These are phyloP conservation scores for Chromobotia macracanthus DNA, from an alignment of 2,797 vertebrate species.

Conservation along the genomic window DNA sequence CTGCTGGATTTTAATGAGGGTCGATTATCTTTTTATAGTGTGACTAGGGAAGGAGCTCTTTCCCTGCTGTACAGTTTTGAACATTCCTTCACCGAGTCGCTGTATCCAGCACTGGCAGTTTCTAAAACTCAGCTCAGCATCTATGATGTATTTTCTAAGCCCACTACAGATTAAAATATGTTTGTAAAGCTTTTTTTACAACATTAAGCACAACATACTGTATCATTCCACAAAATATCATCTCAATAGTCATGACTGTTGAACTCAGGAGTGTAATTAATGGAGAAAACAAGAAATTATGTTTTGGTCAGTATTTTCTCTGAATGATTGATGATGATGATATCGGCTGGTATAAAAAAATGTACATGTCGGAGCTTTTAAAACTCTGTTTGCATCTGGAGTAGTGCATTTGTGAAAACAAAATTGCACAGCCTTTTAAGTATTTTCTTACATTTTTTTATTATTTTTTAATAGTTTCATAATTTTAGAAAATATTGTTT, in stretches of 20 bases:
- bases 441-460: neutral
- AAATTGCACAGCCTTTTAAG: neutral
- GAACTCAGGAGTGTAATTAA: neutral
- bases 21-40: slow-evolving; percentile 76
- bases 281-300: neutral
- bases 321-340: neutral
- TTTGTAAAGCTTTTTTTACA: neutral
- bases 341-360: neutral
- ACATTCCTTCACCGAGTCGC: slow-evolving; percentile 69
- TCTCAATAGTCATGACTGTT: neutral
- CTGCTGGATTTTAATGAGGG: slow-evolving; percentile 77
- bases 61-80: slow-evolving; percentile 74
- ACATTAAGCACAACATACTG: neutral
- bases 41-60: slow-evolving; percentile 72
- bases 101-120: slow-evolving; percentile 70
- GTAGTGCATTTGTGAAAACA: neutral
- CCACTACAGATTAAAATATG: slow-evolving; percentile 7
- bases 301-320: neutral
- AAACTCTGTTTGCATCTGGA: neutral
- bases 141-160: slow-evolving; percentile 56
- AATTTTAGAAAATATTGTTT: neutral
- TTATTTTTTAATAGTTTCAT: neutral
- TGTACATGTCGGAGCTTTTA: neutral
- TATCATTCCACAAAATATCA: neutral
- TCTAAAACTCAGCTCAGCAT: slow-evolving; percentile 61